These are phyloP conservation scores for Acleris emargana DNA, from an alignment of 2,888 invertebrate genomes.

Conservation along the genomic window DNA sequence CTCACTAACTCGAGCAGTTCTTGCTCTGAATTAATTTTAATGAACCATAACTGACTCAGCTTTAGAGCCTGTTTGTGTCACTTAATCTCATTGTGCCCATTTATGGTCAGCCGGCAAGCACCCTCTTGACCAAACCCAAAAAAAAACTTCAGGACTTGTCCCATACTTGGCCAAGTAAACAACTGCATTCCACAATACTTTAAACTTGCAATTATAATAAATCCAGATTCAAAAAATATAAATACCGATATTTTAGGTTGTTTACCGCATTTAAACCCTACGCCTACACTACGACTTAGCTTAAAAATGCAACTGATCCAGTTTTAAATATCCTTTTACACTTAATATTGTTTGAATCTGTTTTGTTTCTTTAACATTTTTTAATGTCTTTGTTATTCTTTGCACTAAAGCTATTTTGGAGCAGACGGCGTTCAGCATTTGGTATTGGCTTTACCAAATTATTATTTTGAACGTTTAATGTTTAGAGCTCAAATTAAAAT, in stretches of 20 bases:
- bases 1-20: not conserved
- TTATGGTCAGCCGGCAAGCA: conserved; percentile 6
- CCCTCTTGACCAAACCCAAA: conserved; percentile 14
- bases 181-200: conserved; percentile 20
- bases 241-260: conserved; percentile 25
- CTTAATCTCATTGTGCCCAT: conserved; percentile 22
- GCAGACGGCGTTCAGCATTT: too few species aligned
- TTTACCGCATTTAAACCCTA: conserved; percentile 26
- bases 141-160: conserved; percentile 21
- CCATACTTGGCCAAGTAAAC: conserved; percentile 33
- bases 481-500: too few species aligned
- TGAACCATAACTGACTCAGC: conserved; percentile 14
- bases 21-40: conserved; percentile 13
- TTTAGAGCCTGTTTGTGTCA: conserved; percentile 4
- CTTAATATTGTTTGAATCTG: not conserved
- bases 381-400: not conserved
- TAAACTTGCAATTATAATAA: conserved; percentile 30
- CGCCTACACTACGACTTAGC: conserved; percentile 23
- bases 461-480: too few species aligned
- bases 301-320: conserved; percentile 31
- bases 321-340: conserved; percentile 19
- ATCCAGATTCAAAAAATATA: conserved; percentile 30
- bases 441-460: too few species aligned
- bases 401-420: too few species aligned
- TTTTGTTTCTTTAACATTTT: conserved; percentile 11